A percentile compares a stretch with the other conserved stretches of the same genome.
Evolutionary conservation across 2,797 vertebrate genomes (phyloP).

Genomic region (Craterocephalus amniculus): DNA sequence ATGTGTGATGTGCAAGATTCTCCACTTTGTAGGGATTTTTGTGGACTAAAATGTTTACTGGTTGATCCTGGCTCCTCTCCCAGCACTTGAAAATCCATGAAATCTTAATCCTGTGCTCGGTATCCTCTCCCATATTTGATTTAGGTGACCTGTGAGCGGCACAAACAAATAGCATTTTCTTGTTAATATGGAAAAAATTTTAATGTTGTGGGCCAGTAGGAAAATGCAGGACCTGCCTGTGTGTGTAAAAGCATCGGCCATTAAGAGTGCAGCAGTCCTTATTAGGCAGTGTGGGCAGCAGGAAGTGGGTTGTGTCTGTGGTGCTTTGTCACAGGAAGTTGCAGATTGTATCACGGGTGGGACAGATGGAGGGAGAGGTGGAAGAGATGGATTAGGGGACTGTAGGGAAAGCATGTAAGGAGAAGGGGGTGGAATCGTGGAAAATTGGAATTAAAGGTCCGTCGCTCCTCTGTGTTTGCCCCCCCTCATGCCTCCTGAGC

Average conservation of each 20-base stretch:
- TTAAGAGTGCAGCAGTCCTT: constrained; percentile 65
- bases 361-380: constrained; percentile 73
- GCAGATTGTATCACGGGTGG: constrained; percentile 79
- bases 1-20: no score
- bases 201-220: constrained; percentile 12
- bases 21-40: not conserved
- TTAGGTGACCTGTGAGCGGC: not conserved
- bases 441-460: constrained; percentile 27
- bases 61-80: not conserved
- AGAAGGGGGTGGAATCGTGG: constrained; percentile 30
- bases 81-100: not conserved
- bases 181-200: constrained; percentile 22
- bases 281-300: constrained; percentile 78
- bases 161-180: not conserved
- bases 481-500: not conserved
- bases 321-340: constrained; percentile 82
- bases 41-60: constrained; percentile 1
- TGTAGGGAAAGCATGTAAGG: constrained; percentile 41
- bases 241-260: constrained; percentile 33
- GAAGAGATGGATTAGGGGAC: constrained; percentile 70
- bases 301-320: constrained; percentile 79
- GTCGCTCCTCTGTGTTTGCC: not conserved
- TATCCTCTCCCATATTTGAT: not conserved
- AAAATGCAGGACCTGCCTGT: constrained; percentile 16
- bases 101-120: not conserved